Evolutionary conservation across 2,113 vertebrate species (phyloP).

Genomic region (Lasiurus cinereus): DNA sequence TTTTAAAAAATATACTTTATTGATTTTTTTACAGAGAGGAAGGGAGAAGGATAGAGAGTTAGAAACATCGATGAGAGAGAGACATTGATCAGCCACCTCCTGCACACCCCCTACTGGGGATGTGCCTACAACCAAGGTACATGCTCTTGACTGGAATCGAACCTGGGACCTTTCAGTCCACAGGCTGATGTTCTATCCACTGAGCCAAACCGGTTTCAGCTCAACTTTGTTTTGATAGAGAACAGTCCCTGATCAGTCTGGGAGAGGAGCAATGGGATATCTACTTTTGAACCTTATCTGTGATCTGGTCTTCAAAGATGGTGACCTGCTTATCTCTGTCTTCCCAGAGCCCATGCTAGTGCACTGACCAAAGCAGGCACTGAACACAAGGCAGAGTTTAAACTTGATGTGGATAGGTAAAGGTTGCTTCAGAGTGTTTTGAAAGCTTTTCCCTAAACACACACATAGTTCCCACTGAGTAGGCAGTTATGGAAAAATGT

Average conservation of each 20-base stretch:
- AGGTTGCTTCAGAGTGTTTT: neutral
- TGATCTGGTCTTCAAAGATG: neutral
- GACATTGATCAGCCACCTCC: too few species aligned
- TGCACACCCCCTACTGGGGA: too few species aligned
- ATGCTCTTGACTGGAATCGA: too few species aligned
- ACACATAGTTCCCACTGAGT: neutral
- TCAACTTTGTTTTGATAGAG: neutral
- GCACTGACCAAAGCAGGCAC: neutral
- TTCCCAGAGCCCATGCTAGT: neutral
- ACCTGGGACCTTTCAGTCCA: too few species aligned
- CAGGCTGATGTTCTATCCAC: too few species aligned
- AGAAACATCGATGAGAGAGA: too few species aligned
- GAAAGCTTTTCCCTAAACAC: neutral
- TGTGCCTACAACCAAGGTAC: too few species aligned
- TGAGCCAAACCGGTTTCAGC: too few species aligned
- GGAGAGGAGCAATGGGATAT: neutral
- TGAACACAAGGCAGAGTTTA: conserved; percentile 1
- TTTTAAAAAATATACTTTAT: too few species aligned
- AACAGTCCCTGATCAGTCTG: neutral
- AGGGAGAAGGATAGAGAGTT: too few species aligned
- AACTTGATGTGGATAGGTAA: neutral
- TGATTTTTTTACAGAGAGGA: too few species aligned
- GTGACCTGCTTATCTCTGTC: neutral
- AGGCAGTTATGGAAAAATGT: neutral
- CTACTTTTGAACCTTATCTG: neutral